Evolutionary conservation across 2,888 invertebrate genomes (phyloP).

Genomic region (Panzeria rudis): DNA sequence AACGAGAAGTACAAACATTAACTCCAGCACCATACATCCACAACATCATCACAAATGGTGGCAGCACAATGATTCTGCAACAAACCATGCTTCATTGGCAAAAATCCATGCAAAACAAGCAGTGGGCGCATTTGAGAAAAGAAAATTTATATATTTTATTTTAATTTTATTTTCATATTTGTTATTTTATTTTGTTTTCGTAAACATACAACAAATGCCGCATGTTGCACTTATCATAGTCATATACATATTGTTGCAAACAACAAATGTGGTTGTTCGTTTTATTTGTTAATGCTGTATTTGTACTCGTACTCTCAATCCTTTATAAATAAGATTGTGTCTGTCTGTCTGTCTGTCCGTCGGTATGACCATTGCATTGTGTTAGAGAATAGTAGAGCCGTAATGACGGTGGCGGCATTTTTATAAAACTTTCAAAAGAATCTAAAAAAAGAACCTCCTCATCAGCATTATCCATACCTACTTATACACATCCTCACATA

Average conservation of each 20-base stretch:
- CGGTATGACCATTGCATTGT: conserved; percentile 60
- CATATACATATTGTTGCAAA: conserved; percentile 59
- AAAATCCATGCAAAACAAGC: conserved; percentile 68
- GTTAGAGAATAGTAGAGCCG: conserved; percentile 41
- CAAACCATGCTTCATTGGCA: conserved; percentile 52
- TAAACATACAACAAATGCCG: conserved; percentile 71
- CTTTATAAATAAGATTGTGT: not conserved
- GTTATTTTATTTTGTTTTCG: conserved; percentile 53
- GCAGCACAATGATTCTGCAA: conserved; percentile 36
- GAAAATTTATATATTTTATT: conserved; percentile 31
- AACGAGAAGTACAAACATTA: conserved; percentile 39
- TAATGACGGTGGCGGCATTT: conserved; percentile 67
- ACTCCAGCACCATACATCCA: conserved; percentile 46
- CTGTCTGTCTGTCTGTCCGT: not conserved
- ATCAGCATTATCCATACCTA: conserved; percentile 63
- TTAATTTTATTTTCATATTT: conserved; percentile 69
- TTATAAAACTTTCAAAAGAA: conserved; percentile 66
- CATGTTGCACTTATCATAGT: conserved; percentile 69
- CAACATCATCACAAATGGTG: conserved; percentile 41
- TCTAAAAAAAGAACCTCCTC: conserved; percentile 46
- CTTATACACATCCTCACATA: conserved; percentile 56
- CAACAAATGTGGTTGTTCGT: conserved; percentile 65
- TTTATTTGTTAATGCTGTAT: conserved; percentile 38
- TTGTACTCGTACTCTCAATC: not conserved
- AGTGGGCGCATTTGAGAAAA: conserved; percentile 63